A percentile compares a stretch with the other conserved stretches of the same genome.
Conservation (phyloP, 2,888 invertebrate genomes). For the Caenorhabditis panamensis region DNA sequence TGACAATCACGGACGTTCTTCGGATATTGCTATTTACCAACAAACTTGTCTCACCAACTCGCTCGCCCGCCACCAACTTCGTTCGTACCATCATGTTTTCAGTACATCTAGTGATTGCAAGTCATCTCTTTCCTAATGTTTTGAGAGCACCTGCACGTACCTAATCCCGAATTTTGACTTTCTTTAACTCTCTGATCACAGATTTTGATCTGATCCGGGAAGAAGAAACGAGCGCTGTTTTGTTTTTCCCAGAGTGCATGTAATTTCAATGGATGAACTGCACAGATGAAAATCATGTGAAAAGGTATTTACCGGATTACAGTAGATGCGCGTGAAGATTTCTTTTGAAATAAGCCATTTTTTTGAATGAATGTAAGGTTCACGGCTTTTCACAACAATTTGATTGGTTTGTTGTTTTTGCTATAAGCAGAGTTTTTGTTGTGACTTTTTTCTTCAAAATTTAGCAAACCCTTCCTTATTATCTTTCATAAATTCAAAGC, state of each 20-base stretch:
- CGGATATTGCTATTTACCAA: no score
- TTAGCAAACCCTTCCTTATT: slow-evolving; percentile 5
- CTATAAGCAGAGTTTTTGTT: not conserved
- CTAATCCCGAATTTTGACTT: slow-evolving; percentile 13
- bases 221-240: not conserved
- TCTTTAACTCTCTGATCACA: not conserved
- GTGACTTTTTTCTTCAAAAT: not conserved
- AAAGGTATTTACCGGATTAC: slow-evolving; percentile 33
- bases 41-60: no score
- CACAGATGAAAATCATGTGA: slow-evolving; percentile 19
- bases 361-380: slow-evolving; percentile 14
- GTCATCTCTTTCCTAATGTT: not conserved
- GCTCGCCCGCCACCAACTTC: no score
- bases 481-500: no score
- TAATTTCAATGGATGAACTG: slow-evolving; percentile 2
- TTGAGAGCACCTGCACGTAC: slow-evolving; percentile 5
- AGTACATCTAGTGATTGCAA: no score
- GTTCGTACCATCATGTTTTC: no score
- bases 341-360: slow-evolving; percentile 16
- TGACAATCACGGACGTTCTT: not conserved
- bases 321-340: slow-evolving; percentile 23
- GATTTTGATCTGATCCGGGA: slow-evolving; percentile 27
- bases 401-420: slow-evolving; percentile 17
- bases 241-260: slow-evolving; percentile 21
- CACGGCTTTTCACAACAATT: slow-evolving; percentile 23